Evolutionary conservation across 2,888 invertebrate genomes (phyloP).

Genomic region (Stenchaetothrips biformis): DNA sequence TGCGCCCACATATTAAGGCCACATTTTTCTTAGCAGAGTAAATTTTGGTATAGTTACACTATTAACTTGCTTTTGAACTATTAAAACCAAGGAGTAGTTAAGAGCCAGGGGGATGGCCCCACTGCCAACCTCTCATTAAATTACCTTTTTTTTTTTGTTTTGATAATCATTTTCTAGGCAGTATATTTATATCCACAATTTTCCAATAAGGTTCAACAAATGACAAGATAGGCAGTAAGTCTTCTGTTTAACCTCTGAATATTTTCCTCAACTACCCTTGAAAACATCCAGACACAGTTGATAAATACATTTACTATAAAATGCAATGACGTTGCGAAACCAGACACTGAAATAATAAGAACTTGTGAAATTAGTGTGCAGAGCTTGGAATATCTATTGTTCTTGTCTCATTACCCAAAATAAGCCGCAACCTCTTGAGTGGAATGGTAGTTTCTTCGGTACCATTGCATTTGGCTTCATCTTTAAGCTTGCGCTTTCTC

Average conservation of each 20-base stretch:
- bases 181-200: too few species aligned
- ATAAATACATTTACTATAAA: not conserved
- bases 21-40: too few species aligned
- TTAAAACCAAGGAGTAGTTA: too few species aligned
- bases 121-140: too few species aligned
- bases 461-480: slow-evolving; percentile 26
- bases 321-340: not conserved
- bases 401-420: slow-evolving; percentile 83
- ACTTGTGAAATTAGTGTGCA: not conserved
- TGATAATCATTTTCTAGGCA: too few species aligned
- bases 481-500: slow-evolving; percentile 32
- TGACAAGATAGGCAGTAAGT: slow-evolving; percentile 4
- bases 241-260: not conserved
- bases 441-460: slow-evolving; percentile 43
- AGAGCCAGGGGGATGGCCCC: too few species aligned
- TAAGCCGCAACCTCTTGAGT: slow-evolving; percentile 79
- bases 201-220: not conserved
- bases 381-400: slow-evolving; percentile 73
- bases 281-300: not conserved
- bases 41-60: too few species aligned
- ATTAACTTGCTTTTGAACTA: too few species aligned
- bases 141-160: too few species aligned
- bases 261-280: not conserved
- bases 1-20: too few species aligned
- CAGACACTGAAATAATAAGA: not conserved